Conservation (phyloP, 2,888 invertebrate species). For the Sesia bembeciformis region DNA sequence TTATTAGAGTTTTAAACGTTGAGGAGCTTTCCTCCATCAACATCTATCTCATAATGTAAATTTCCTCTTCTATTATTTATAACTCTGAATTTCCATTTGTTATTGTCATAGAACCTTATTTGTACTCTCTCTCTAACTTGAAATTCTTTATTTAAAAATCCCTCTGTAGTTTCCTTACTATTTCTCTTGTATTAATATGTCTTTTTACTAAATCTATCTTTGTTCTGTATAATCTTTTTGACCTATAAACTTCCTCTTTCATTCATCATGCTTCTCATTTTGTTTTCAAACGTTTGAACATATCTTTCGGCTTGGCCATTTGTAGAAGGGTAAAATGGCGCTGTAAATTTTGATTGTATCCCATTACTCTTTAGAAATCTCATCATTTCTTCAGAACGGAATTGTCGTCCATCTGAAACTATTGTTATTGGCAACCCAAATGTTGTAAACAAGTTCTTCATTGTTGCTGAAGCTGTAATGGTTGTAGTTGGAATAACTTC, state of each 20-base stretch:
- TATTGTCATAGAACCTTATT: neutral
- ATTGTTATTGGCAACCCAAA: slow-evolving; percentile 4
- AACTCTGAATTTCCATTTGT: neutral
- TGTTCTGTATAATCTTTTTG: slow-evolving; percentile 7
- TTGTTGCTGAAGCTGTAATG: slow-evolving; percentile 6
- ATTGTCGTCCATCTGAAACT: slow-evolving; percentile 10
- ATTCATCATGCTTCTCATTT: slow-evolving; percentile 1
- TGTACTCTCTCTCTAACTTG: neutral
- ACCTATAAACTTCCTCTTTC: slow-evolving; percentile 5
- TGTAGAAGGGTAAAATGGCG: slow-evolving; percentile 1
- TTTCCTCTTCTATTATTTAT: too few species aligned
- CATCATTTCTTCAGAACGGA: slow-evolving; percentile 8
- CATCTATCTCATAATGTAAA: too few species aligned
- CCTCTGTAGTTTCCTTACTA: slow-evolving; percentile 2
- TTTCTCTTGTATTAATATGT: neutral
- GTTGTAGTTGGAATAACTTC: slow-evolving; percentile 1
- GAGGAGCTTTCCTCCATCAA: too few species aligned
- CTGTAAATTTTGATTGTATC: slow-evolving; percentile 6
- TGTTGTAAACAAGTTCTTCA: slow-evolving; percentile 5
- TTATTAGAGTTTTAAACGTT: too few species aligned
- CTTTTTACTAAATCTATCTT: slow-evolving; percentile 8
- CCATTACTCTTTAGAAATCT: slow-evolving; percentile 10
- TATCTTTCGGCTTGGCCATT: slow-evolving; percentile 11
- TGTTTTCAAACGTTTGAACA: slow-evolving; percentile 8
- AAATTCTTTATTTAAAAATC: slow-evolving; percentile 2